Conservation (phyloP, 2,888 invertebrate genomes). For the Athrips mouffetella region DNA sequence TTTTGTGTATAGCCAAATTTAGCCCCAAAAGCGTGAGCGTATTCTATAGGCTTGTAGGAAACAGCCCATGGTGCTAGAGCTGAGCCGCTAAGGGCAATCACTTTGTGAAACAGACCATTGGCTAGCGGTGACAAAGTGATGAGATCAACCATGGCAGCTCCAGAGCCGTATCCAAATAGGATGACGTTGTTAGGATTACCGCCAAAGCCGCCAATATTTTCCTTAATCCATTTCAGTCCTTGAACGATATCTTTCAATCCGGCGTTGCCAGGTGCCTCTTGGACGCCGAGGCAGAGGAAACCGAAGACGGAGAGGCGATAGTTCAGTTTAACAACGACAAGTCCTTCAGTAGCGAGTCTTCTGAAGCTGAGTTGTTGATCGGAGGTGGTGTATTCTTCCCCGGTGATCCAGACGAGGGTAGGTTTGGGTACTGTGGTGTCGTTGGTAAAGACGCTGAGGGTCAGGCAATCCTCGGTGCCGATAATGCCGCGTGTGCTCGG, state of each 20-base stretch:
- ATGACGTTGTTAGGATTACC: slow-evolving; percentile 87
- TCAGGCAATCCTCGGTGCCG: slow-evolving; percentile 62
- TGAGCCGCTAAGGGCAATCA: slow-evolving; percentile 60
- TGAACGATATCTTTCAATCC: slow-evolving; percentile 91
- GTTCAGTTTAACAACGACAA: slow-evolving; percentile 81
- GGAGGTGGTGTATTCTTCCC: slow-evolving; percentile 47
- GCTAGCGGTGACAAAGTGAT: slow-evolving; percentile 53
- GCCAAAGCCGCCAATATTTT: slow-evolving; percentile 85
- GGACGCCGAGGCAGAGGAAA: slow-evolving; percentile 79
- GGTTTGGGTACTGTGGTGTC: slow-evolving; percentile 49
- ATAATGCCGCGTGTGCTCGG: slow-evolving; percentile 49
- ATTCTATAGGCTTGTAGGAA: slow-evolving; percentile 55
- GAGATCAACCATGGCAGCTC: slow-evolving; percentile 78
- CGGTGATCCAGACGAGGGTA: slow-evolving; percentile 60
- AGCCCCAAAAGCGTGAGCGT: slow-evolving; percentile 45
- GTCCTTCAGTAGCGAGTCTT: slow-evolving; percentile 80
- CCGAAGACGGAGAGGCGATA: slow-evolving; percentile 87
- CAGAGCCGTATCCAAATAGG: slow-evolving; percentile 88
- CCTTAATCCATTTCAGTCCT: slow-evolving; percentile 85
- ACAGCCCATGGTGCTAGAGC: slow-evolving; percentile 63
- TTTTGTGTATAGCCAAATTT: slow-evolving; percentile 47
- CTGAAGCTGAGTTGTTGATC: slow-evolving; percentile 55
- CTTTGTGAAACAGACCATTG: slow-evolving; percentile 53
- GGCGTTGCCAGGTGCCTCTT: slow-evolving; percentile 87
- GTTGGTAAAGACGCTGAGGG: slow-evolving; percentile 52